Percentiles rank a stretch among this genome's conserved stretches.
These are phyloP conservation scores for Spisula solida DNA, from an alignment of 2,888 invertebrate species.

Conservation along the genomic window DNA sequence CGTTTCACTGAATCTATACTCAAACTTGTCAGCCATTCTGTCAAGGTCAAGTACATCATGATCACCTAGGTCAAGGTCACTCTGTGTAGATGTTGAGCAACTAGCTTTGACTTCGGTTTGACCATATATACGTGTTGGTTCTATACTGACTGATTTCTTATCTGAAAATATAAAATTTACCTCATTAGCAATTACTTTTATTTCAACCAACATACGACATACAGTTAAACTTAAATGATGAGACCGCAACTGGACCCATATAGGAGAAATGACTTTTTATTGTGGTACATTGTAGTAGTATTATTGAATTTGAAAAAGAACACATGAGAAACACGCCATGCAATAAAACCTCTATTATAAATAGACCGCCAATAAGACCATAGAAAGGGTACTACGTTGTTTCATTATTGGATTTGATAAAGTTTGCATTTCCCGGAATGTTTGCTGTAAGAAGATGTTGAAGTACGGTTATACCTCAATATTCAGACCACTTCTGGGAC, in stretches of 20 bases:
- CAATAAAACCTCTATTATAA: too few relatives aligned
- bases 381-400: too few relatives aligned
- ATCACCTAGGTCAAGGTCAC: not conserved
- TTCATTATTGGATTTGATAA: too few relatives aligned
- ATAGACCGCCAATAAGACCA: too few relatives aligned
- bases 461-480: too few relatives aligned
- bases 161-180: not conserved
- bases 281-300: not conserved
- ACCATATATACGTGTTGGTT: not conserved
- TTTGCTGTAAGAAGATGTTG: too few relatives aligned
- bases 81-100: not conserved
- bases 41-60: slow-evolving; percentile 22
- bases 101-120: not conserved
- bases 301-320: too few relatives aligned
- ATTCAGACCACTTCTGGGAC: too few relatives aligned
- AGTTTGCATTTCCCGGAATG: too few relatives aligned
- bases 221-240: not conserved
- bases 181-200: not conserved
- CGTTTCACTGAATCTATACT: too few relatives aligned
- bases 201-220: not conserved
- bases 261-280: not conserved
- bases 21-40: not conserved
- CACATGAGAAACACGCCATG: too few relatives aligned
- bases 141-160: not conserved
- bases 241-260: not conserved